Base-by-base conservation (phyloP, 2,113 vertebrate species). In the Uria aalge region DNA sequence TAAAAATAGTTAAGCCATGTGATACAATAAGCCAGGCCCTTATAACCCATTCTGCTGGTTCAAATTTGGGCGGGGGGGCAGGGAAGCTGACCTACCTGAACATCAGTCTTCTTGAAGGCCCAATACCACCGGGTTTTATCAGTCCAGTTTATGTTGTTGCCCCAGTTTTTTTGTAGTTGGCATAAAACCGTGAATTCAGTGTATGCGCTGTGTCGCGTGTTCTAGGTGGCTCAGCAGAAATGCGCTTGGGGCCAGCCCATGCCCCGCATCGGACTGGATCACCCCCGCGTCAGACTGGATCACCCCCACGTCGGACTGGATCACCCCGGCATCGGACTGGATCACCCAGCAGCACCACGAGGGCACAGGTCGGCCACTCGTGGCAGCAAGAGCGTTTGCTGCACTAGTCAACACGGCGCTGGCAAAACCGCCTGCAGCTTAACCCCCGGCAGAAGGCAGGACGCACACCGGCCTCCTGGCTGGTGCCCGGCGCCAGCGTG, bases 321-420 rank as follows among this genome's bases (percentile, higher is more conserved):
- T 50, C 29, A 77, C 53, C 30, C 67, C 30, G 22, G 2, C 55
- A 14, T 68, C 27, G 11, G 50, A 11, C 14, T 48, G 45, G 48
- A 50, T 50, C 26, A 77, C 53, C 24, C 59, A 77, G 59, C 41
- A 55, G 4, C 32, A 43, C 20, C 52, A 10, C 0, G 0, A 30
- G 19, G 0, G 0, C 30, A 56, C 53, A 40, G 40, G 29, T 3
- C 2, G 3, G 32, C 64, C 3, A 1, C 30, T 68, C 11, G 1
- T 3, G n/a, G 56, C 2, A 68, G 34, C 56, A 63, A 66, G 43
- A n/a, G 21, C 23, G 3, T 71, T 89, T 84, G 38, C 60, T 87
- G 64, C 36, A 52, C 48, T 26, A 7, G 36, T 48, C 40, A 38
- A 71, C 84, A 36, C 12, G 64, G 40, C 2, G 7, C 34, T 32